A percentile compares a stretch with the other conserved stretches of the same genome.
phyloP scores from a whole-genome alignment of 2,888 invertebrate species.

The Zygaena filipendulae region DNA sequence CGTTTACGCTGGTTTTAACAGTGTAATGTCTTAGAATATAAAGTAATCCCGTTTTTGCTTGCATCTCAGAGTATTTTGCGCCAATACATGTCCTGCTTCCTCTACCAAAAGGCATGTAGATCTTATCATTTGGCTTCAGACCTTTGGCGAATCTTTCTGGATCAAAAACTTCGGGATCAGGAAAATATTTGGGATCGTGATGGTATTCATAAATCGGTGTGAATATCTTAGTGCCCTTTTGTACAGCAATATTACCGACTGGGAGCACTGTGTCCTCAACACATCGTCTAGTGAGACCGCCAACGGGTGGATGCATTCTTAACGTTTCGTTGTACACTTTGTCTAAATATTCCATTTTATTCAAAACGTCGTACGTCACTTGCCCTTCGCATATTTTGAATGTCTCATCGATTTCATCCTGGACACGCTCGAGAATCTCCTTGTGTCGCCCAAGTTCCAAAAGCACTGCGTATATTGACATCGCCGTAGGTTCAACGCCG shows the following conservation, averaged over 20 bases:
- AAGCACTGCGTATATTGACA: slow-evolving; percentile 28
- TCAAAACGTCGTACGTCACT: slow-evolving; percentile 28
- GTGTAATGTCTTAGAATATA: slow-evolving; percentile 17
- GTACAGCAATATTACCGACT: slow-evolving; percentile 33
- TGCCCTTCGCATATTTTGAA: slow-evolving; percentile 23
- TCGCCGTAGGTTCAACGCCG: slow-evolving; percentile 44
- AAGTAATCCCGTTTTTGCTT: slow-evolving; percentile 22
- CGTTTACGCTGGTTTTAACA: slow-evolving; percentile 12
- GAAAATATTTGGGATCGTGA: slow-evolving; percentile 43
- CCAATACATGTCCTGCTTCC: slow-evolving; percentile 54
- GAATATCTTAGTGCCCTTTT: slow-evolving; percentile 31
- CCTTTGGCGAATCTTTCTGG: slow-evolving; percentile 37
- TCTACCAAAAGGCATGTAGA: slow-evolving; percentile 51
- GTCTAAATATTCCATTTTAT: slow-evolving; percentile 34
- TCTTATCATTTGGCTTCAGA: slow-evolving; percentile 16
- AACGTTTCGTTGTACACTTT: slow-evolving; percentile 31
- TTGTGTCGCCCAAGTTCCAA: slow-evolving; percentile 36
- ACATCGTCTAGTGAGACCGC: slow-evolving; percentile 27
- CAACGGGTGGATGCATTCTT: slow-evolving; percentile 36
- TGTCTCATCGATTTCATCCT: slow-evolving; percentile 34
- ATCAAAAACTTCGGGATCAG: slow-evolving; percentile 46
- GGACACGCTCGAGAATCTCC: slow-evolving; percentile 29
- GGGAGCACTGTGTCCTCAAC: slow-evolving; percentile 30
- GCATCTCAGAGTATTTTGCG: slow-evolving; percentile 30
- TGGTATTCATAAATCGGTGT: slow-evolving; percentile 39